These are phyloP conservation scores for Pseudopodoces humilis DNA, from an alignment of 2,113 vertebrate genomes.

Conservation along the genomic window DNA sequence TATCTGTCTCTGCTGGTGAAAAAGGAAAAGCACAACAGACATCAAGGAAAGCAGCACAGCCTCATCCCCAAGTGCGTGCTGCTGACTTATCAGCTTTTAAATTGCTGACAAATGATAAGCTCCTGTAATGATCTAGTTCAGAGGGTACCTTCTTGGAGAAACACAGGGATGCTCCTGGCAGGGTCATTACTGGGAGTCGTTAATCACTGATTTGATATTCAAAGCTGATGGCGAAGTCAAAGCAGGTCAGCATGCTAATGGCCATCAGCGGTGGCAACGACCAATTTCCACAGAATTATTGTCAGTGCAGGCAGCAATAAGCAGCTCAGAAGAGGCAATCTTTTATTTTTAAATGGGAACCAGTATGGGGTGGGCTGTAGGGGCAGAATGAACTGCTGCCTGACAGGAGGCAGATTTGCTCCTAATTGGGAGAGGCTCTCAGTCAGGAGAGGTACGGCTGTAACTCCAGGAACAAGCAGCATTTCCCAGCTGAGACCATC, in stretches of 20 bases:
- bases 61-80: neutral
- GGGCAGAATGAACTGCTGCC: conserved; percentile 1
- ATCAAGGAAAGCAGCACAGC: neutral
- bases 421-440: conserved; percentile 50
- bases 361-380: neutral
- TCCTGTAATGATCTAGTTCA: conserved; percentile 54
- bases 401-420: conserved; percentile 42
- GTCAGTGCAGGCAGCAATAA: conserved; percentile 49
- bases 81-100: conserved; percentile 57
- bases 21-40: neutral
- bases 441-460: conserved; percentile 1
- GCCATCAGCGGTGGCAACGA: conserved; percentile 47
- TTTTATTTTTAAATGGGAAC: conserved; percentile 60
- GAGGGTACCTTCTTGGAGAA: conserved; percentile 52
- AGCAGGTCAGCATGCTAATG: conserved; percentile 64
- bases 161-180: conserved; percentile 40
- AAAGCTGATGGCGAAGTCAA: conserved; percentile 54
- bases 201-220: conserved; percentile 70
- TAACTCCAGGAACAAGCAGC: neutral
- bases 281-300: conserved; percentile 67
- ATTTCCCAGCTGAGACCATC: conserved; percentile 30
- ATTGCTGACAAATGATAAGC: conserved; percentile 58
- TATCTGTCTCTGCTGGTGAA: neutral
- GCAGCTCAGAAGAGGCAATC: conserved; percentile 41
- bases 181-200: conserved; percentile 47